Evolutionary conservation across 92 coral and sea anemone genomes (phyloP).

Genomic region (Phenganax marumi): DNA sequence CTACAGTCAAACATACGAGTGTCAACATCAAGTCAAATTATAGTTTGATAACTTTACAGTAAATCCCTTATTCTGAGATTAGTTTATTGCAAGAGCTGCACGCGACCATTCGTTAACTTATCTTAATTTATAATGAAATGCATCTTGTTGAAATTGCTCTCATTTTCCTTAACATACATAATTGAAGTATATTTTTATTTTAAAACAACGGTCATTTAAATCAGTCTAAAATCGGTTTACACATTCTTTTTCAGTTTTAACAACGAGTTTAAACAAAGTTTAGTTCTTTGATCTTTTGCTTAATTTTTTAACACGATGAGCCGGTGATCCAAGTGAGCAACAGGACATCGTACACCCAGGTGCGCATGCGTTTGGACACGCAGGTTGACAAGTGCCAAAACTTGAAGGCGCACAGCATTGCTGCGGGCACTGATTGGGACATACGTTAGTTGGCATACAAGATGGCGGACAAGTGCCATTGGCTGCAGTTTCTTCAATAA

Average conservation of each 20-base stretch:
- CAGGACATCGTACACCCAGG: conserved; percentile 12
- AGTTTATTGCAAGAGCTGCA: too few species aligned
- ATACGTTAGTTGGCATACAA: background rate
- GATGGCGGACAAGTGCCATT: background rate
- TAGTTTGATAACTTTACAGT: too few species aligned
- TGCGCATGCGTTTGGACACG: conserved; percentile 20
- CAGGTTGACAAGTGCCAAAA: background rate
- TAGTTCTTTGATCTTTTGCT: background rate
- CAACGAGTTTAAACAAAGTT: background rate
- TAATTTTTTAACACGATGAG: background rate
- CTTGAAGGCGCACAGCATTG: background rate
- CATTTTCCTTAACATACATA: too few species aligned
- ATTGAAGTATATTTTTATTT: too few species aligned
- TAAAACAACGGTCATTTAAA: too few species aligned
- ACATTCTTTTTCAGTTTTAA: background rate
- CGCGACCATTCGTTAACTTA: too few species aligned
- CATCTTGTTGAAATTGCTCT: too few species aligned
- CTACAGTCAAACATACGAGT: too few species aligned
- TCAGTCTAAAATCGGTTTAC: too few species aligned
- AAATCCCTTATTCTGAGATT: too few species aligned
- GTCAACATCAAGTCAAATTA: too few species aligned
- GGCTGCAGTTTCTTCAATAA: background rate
- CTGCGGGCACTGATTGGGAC: background rate
- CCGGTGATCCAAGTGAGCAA: conserved; percentile 13
- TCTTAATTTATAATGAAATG: too few species aligned